These are phyloP conservation scores for Dysdera silvatica DNA, from an alignment of 1,140 invertebrate genomes.

Conservation along the genomic window DNA sequence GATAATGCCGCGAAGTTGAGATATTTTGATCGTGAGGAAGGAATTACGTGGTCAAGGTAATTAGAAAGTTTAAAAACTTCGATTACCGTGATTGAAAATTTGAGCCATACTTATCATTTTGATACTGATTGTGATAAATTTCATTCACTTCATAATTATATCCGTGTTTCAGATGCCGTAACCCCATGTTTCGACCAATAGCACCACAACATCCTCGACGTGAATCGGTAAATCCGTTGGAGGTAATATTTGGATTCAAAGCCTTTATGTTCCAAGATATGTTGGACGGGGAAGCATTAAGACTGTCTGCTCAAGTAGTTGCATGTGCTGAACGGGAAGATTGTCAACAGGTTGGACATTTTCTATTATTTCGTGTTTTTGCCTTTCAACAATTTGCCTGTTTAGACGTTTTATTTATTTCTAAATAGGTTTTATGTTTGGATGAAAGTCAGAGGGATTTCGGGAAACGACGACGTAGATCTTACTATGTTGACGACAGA, in stretches of 20 bases:
- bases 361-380: background rate
- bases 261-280: conserved; percentile 62
- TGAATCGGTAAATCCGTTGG: conserved; percentile 42
- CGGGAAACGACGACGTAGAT: conserved; percentile 3
- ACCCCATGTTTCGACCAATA: conserved; percentile 48
- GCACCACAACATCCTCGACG: conserved; percentile 48
- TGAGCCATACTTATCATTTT: background rate
- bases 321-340: conserved; percentile 55
- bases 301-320: conserved; percentile 53
- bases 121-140: background rate
- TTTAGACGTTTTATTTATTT: background rate
- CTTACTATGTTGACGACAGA: background rate
- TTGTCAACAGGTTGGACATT: conserved; percentile 43
- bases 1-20: no score
- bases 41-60: no score
- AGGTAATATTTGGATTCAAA: conserved; percentile 52
- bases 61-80: no score
- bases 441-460: background rate
- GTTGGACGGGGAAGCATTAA: conserved; percentile 54
- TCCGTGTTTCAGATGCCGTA: conserved; percentile 48
- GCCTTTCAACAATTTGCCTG: no score
- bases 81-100: no score
- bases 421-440: conserved; percentile 9
- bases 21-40: no score
- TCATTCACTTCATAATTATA: no score